phyloP scores from a whole-genome alignment of 53 echinoderm and acorn worm species.

The Echinometra lucunter region DNA sequence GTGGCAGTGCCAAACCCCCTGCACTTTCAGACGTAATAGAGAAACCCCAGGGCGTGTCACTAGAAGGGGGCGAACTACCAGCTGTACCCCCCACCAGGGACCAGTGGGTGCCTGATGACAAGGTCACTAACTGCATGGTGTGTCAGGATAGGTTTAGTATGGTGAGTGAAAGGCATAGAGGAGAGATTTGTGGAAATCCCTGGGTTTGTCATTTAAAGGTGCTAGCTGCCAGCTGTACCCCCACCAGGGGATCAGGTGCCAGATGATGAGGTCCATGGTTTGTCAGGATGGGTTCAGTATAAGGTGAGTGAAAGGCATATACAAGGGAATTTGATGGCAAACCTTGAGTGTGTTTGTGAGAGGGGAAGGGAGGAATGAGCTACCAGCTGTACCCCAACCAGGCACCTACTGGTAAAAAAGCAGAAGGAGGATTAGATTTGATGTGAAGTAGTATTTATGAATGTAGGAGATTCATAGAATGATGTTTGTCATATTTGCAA shows the following conservation, averaged over 20 bases:
- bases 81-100: conserved; percentile 87
- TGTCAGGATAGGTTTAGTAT: conserved; percentile 97
- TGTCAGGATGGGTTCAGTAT: conserved; percentile 95
- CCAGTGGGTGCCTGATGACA: conserved; percentile 91
- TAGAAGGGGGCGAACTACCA: conserved; percentile 71
- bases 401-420: not conserved
- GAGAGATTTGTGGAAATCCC: not conserved
- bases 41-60: not conserved
- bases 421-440: too few species aligned
- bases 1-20: not conserved
- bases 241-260: conserved; percentile 87
- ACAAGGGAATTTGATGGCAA: too few species aligned
- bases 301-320: conserved; percentile 74
- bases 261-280: conserved; percentile 87
- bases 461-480: too few species aligned
- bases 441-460: too few species aligned
- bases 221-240: conserved; percentile 77
- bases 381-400: not conserved
- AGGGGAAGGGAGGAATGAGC: not conserved
- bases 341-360: not conserved
- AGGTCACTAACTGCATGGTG: conserved; percentile 92
- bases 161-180: conserved; percentile 73
- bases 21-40: conserved; percentile 33
- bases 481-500: too few species aligned
- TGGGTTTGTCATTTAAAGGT: not conserved